Evolutionary conservation across 35 echinoderm and acorn worm genomes (phyloP), one percentile per base, ranked within the genome.

Genomic region (Acanthaster planci): DNA sequence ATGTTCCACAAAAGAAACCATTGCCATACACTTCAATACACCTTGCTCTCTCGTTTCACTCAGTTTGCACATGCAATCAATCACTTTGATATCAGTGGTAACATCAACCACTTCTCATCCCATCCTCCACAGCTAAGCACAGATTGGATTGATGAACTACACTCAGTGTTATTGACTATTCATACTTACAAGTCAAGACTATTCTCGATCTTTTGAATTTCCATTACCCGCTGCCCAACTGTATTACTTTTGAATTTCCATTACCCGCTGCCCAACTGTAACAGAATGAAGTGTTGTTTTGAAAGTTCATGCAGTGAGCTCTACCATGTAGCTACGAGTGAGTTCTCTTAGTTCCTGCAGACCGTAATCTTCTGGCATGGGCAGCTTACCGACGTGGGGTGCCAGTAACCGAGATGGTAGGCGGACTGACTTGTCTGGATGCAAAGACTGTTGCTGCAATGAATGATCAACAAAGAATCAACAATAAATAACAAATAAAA

Each of bases 331-430:
- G 68, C 95, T 97, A 18, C 95, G 39, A 15, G 91, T 90, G 19
- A 97, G 85, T 87, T 93, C 84, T 21, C 92, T 54, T 7, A 93
- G 84, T 68, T 97, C 95, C 67, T 97, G 88, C 12, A 97, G 86
- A 30, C 87, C 83, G 77, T 97, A 97, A 77, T 97, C 95, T 39
- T 97, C 95, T 12, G 95, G 95, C 53, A 97, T 89, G 44, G 95
- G 95, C 18, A 97, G 60, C 44, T 91, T 93, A 64, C 88, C 85
- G 40, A 97, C 79, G 77, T 97, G 95, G 22, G 88, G 95, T 30
- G 88, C 91, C 39, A 97, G 88, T 10, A 90, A 85, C 64, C 84
- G 88, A 19, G 92, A 93, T 56, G 87, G 87, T 22, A 93, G 88
- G 60, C 60, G 47, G 37, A 78, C 39, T 37, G 68, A 19, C 30